These are phyloP conservation scores for Trematocara zebra DNA, from an alignment of 2,113 vertebrate genomes.

Conservation along the genomic window DNA sequence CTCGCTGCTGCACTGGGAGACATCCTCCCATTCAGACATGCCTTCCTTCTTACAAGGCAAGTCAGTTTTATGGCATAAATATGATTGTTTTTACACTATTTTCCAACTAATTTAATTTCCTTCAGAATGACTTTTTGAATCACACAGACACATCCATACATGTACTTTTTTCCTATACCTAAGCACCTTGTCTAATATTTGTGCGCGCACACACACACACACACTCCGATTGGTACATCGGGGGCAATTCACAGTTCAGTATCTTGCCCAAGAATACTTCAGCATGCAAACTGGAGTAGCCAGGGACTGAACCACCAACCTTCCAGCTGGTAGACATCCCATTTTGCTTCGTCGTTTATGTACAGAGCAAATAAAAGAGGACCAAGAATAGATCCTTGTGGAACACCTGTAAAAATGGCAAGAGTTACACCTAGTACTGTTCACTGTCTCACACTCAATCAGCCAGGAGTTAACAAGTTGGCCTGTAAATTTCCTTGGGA, in stretches of 20 bases:
- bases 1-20: constrained; percentile 94
- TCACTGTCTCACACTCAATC: not conserved
- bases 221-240: not conserved
- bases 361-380: not conserved
- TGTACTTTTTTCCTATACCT: not conserved
- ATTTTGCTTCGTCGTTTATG: not conserved
- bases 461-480: not conserved
- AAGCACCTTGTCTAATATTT: not conserved
- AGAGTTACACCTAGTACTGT: not conserved
- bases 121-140: not conserved
- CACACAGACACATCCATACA: not conserved
- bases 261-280: not conserved
- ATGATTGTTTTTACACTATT: not conserved
- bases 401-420: not conserved
- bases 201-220: not conserved
- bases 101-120: not conserved
- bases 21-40: constrained; percentile 78
- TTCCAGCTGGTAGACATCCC: not conserved
- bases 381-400: not conserved
- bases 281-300: not conserved
- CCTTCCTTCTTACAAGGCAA: constrained; percentile 88
- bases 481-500: not conserved
- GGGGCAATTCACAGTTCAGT: not conserved
- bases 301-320: not conserved
- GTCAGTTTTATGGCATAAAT: not conserved